Conservation (phyloP, 2,888 invertebrate genomes). For the Limnephilus rhombicus region DNA sequence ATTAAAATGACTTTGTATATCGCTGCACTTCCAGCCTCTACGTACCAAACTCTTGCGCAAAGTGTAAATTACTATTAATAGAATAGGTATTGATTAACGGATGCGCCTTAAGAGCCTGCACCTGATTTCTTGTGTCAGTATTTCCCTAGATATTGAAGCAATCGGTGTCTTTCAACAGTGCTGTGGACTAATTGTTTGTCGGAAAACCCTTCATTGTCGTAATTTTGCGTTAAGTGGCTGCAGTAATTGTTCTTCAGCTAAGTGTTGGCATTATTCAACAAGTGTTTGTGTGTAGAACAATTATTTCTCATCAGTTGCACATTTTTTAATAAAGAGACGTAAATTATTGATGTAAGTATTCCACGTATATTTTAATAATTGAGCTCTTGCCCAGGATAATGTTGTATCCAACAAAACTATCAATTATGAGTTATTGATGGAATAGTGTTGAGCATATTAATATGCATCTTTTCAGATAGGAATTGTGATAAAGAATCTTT, state of each 20-base stretch:
- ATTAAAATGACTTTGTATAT: not conserved
- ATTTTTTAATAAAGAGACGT: not conserved
- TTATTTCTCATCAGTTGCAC: not conserved
- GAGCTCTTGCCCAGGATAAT: too few species aligned
- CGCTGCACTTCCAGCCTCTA: not conserved
- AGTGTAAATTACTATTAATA: not conserved
- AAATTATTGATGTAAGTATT: not conserved
- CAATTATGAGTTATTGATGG: too few species aligned
- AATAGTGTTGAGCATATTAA: too few species aligned
- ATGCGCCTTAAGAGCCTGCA: not conserved
- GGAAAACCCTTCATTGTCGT: not conserved
- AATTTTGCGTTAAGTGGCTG: not conserved
- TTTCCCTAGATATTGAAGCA: not conserved
- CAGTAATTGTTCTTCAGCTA: not conserved
- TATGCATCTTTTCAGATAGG: too few species aligned
- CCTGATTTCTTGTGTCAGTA: not conserved
- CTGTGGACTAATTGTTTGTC: not conserved
- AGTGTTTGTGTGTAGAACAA: not conserved
- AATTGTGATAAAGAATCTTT: too few species aligned
- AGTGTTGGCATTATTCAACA: not conserved
- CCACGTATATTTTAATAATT: too few species aligned
- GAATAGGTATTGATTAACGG: not conserved
- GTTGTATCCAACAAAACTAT: too few species aligned
- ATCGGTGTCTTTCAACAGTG: not conserved
- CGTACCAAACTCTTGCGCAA: not conserved